Base-by-base conservation (phyloP, 2,888 invertebrate genomes). In the Atethmia centrago region DNA sequence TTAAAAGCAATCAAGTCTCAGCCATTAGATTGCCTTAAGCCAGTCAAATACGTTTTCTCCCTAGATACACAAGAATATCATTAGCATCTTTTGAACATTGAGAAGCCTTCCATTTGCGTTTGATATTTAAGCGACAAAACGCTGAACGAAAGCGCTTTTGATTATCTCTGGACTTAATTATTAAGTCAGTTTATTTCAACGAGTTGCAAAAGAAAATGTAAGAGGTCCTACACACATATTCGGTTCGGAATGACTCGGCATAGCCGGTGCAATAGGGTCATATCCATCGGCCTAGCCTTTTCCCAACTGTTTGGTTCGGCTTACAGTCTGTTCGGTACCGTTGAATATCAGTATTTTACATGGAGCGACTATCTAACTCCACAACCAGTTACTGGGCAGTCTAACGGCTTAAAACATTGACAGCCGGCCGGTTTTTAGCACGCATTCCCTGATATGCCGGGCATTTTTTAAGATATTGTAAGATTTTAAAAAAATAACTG, bases 161-260 rank as follows among this genome's bases (percentile, higher is more conserved):
- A 71, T 82, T 82, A 82, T 64, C 51, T 65, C 47, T 9, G 36
- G 25, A 64, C 25, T 31, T 55, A 28, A 82, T 80, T 55, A 74
- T 79, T 59, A 67, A 19, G n/a, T 10, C 16, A 36, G 19, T 10
- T 81, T 55, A 59, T 64, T 63, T 49, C 14, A 56, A 71, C 42
- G 25, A 31, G 19, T 82, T 67, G 1, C n/a, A 1, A 25, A 68
- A 55, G 45, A 61, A 51, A 58, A 49, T 49, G 55, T 64, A 64
- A 64, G 21, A 16, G 5, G 5, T 47, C 5, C 8, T 14, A n/a
- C n/a, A n/a, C 3, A 64, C 16, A 16, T n/a, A 8, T 10, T 49
- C 16, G 31, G 47, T 2, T 16, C 7, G 5, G 0, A 9, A n/a
- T 31, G 16, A 47, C 10, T 31, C n/a, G 5, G n/a, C 14, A 16